Conservation (phyloP, 2,113 vertebrate species). For the Salvelinus namaycush region DNA sequence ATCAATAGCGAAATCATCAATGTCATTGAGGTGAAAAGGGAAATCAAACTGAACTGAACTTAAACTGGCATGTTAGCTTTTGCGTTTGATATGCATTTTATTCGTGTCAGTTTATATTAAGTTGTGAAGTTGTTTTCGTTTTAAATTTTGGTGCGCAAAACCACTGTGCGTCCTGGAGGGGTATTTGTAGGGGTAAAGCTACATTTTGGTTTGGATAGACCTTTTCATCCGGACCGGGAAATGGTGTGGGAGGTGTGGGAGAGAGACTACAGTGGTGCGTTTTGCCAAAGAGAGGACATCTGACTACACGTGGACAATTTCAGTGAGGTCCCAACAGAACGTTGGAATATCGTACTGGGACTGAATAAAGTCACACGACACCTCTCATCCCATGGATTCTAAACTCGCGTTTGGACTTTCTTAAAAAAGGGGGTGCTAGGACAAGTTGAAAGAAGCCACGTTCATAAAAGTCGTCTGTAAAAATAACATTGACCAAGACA, state of each 20-base stretch:
- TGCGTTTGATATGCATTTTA: conserved; percentile 43
- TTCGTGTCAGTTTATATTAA: conserved; percentile 10
- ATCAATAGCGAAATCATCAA: conserved; percentile 39
- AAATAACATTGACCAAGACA: conserved; percentile 69
- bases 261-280: not conserved
- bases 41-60: conserved; percentile 33
- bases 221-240: conserved; percentile 3
- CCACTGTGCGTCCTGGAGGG: conserved; percentile 6
- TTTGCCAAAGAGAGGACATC: conserved; percentile 1
- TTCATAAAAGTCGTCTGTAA: conserved; percentile 68
- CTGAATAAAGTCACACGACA: conserved; percentile 14
- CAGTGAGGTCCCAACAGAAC: conserved; percentile 35
- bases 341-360: conserved; percentile 55
- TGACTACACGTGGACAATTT: conserved; percentile 41
- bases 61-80: conserved; percentile 34
- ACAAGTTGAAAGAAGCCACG: conserved; percentile 63
- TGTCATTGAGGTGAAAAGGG: conserved; percentile 42
- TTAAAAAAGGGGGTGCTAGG: conserved; percentile 61
- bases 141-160: not conserved
- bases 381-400: conserved; percentile 56
- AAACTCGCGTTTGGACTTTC: conserved; percentile 63
- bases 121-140: not conserved
- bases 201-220: conserved; percentile 15
- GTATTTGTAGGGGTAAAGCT: not conserved
- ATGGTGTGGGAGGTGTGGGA: conserved; percentile 12